Conservation (phyloP, 1,140 invertebrate species). For the Lepidotrigona ventralis region DNA sequence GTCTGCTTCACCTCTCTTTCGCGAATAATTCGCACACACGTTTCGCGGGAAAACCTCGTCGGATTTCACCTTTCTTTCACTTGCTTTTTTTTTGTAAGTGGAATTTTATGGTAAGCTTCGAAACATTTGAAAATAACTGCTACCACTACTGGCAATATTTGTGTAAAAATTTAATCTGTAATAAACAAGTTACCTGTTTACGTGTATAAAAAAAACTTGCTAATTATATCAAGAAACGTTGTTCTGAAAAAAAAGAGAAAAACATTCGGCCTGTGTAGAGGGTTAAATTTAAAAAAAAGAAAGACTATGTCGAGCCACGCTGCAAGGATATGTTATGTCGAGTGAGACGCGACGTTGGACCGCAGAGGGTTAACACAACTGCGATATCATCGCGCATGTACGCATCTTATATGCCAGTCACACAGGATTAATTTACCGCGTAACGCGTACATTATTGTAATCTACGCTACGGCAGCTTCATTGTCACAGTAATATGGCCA, state of each 20-base stretch:
- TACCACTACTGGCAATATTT: no score
- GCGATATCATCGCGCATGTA: not conserved
- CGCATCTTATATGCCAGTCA: constrained; percentile 15
- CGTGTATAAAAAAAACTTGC: no score
- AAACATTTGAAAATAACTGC: not conserved
- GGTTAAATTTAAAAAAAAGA: no score
- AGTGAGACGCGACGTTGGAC: no score
- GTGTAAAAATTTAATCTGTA: no score
- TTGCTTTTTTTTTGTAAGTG: not conserved
- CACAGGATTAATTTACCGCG: constrained; percentile 27
- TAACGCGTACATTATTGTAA: constrained; percentile 20
- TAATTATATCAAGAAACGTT: no score
- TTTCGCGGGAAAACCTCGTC: no score
- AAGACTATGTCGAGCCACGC: no score
- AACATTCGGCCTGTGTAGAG: no score
- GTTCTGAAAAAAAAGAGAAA: no score
- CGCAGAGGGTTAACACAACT: not conserved
- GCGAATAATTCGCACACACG: not conserved
- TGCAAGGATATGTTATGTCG: no score
- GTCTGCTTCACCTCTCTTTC: not conserved
- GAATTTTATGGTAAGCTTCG: not conserved
- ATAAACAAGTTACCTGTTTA: no score
- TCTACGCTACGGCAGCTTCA: not conserved
- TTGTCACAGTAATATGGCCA: constrained; percentile 15
- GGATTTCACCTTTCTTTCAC: not conserved